A percentile compares a stretch with the other conserved stretches of the same genome.
Evolutionary conservation across 2,797 vertebrate species (phyloP).

Genomic region (Pangasius mekongensis): DNA sequence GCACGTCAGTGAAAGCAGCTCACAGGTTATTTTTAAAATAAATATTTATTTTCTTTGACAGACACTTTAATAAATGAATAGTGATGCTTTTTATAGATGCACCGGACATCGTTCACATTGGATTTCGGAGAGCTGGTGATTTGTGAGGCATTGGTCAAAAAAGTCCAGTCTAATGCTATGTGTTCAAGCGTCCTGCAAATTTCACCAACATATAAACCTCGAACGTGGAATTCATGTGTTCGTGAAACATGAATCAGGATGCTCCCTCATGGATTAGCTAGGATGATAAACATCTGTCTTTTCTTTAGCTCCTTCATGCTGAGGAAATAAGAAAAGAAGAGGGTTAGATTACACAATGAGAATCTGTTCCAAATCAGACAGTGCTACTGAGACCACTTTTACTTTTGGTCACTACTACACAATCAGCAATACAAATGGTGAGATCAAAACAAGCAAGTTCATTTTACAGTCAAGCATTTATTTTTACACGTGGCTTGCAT

Average conservation of each 20-base stretch:
- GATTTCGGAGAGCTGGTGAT: background rate
- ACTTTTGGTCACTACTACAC: background rate
- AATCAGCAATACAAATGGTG: background rate
- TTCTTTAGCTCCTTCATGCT: conserved; percentile 21
- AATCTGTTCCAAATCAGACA: background rate
- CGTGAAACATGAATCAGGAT: background rate
- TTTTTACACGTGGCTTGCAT: background rate
- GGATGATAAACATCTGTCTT: conserved; percentile 32
- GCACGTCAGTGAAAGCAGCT: background rate
- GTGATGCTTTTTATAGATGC: background rate
- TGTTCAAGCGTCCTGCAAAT: background rate
- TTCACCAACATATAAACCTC: background rate
- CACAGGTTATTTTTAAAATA: conserved; percentile 19
- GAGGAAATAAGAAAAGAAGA: background rate
- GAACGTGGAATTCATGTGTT: background rate
- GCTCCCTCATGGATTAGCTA: conserved; percentile 8
- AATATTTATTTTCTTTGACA: conserved; percentile 38
- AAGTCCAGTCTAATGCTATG: background rate
- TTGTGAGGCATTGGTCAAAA: background rate
- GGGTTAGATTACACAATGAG: background rate
- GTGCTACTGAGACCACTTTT: background rate
- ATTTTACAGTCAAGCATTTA: background rate
- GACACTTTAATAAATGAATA: conserved; percentile 10
- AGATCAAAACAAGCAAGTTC: background rate
- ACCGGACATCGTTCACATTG: background rate